Base-by-base conservation (phyloP, 2,797 vertebrate genomes). In the Eulemur coronatus region DNA sequence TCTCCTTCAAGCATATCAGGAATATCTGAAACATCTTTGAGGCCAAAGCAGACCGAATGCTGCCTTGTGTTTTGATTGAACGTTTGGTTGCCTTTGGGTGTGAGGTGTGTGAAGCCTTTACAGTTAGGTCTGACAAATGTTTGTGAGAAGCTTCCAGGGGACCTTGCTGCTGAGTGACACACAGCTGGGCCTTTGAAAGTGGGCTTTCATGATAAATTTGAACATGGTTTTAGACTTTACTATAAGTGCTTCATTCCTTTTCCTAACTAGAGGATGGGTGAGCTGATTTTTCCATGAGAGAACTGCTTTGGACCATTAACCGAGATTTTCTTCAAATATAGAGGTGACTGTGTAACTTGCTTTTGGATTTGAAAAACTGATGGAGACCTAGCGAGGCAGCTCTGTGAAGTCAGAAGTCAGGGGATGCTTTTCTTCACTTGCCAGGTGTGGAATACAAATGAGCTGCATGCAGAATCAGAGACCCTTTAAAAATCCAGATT, bases 201-300 rank as follows among this genome's bases (percentile, higher is more conserved):
- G 48, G 46, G n/a, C 38, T 94, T 96, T 95, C 87, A 43, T 94
- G 81, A 95, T 88, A 81, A 63, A 96, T 85, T 46, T 93, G 81
- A 92, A 88, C 92, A 88, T n/a, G 50, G 76, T 81, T 93, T 96
- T 85, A 84, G 84, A 92, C 38, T 81, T 95, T 43, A 67, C 67
- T 91, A 0, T 84, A 87, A 82, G 85, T 20, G 15, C 88, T 96
- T 63, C 65, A 76, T 89, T 93, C 52, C 35, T 85, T 94, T 89
- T 61, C 91, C 59, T 70, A 69, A 92, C 92, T 91, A 85, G 82
- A 96, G 90, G 69, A 72, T 78, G 63, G 79, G 50, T 91, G 88
- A 97, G 88, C 82, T 95, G 94, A 91, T 79, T 96, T 97, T 96
- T 97, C 93, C 95, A 94, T 81, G 93, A 91, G 75, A 69, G n/a